phyloP scores from a whole-genome alignment of 2,888 invertebrate genomes.

The Eutolmus rufibarbis region DNA sequence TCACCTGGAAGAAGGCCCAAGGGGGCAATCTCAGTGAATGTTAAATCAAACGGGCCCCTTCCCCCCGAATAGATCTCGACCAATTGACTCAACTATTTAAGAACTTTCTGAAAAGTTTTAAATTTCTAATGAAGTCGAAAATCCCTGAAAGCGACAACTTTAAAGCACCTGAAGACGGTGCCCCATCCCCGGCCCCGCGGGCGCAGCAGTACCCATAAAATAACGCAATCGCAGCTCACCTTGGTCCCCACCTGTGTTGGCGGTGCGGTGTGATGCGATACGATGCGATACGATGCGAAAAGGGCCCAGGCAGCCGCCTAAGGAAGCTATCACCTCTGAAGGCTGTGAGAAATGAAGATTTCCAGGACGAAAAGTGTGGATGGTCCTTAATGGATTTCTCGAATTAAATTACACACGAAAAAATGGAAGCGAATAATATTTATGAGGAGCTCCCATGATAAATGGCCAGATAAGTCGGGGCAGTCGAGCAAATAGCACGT shows the following conservation, averaged over 20 bases:
- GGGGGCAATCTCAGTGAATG: slow-evolving; percentile 14
- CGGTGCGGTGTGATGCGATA: not conserved
- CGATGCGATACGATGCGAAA: not conserved
- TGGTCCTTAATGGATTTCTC: slow-evolving; percentile 28
- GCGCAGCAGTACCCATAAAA: not conserved
- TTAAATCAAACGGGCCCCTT: slow-evolving; percentile 11
- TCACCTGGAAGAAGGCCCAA: slow-evolving; percentile 26
- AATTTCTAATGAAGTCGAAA: slow-evolving; percentile 29
- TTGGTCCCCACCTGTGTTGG: not conserved
- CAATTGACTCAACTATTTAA: slow-evolving; percentile 35
- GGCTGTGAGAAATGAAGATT: slow-evolving; percentile 18
- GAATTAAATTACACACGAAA: slow-evolving; percentile 28
- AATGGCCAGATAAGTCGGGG: slow-evolving; percentile 20
- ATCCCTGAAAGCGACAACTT: slow-evolving; percentile 24
- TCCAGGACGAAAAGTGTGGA: not conserved
- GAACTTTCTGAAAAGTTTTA: slow-evolving; percentile 27
- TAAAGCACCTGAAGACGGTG: not conserved
- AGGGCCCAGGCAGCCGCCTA: not conserved
- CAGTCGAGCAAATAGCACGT: not conserved
- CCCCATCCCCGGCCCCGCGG: not conserved
- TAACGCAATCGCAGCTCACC: not conserved
- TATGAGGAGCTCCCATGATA: slow-evolving; percentile 19
- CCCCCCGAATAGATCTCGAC: not conserved
- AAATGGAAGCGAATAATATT: slow-evolving; percentile 13
- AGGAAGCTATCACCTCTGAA: not conserved